A percentile compares a stretch with the other conserved stretches of the same genome.
These are phyloP conservation scores for Helogale parvula DNA, from an alignment of 2,113 vertebrate species.

Conservation along the genomic window DNA sequence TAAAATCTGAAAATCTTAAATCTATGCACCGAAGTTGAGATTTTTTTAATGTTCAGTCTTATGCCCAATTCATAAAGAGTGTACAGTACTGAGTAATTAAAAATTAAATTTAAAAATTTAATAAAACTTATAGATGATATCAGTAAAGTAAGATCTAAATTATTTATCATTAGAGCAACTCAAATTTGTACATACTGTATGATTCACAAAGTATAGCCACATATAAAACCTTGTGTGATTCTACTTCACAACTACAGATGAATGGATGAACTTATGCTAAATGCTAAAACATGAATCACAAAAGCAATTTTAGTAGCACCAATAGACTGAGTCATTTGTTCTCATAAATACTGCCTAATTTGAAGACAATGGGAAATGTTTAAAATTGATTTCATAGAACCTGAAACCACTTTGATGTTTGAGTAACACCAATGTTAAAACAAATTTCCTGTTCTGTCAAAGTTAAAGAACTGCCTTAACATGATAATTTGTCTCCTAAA, in stretches of 20 bases:
- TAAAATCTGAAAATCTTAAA: constrained; percentile 44
- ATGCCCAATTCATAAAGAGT: neutral
- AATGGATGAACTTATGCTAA: neutral
- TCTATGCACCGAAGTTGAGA: neutral
- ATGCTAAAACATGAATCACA: neutral
- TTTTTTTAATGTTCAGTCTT: neutral
- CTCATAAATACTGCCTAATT: neutral
- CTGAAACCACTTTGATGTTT: neutral
- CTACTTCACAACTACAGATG: neutral
- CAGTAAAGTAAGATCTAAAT: neutral
- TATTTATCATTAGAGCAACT: neutral
- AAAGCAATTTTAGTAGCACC: neutral
- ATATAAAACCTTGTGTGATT: neutral
- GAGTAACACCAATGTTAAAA: neutral
- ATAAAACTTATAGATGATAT: neutral
- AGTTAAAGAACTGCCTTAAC: constrained; percentile 39
- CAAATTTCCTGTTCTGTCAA: neutral
- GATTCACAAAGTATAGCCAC: neutral
- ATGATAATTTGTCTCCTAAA: constrained; percentile 62
- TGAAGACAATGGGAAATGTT: constrained; percentile 33
- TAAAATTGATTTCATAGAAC: constrained; percentile 39
- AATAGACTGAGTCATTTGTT: neutral
- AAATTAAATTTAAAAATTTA: neutral
- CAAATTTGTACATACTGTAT: neutral
- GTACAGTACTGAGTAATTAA: neutral